phyloP scores from a whole-genome alignment of 2,113 vertebrate genomes.

The Heterotis niloticus region DNA sequence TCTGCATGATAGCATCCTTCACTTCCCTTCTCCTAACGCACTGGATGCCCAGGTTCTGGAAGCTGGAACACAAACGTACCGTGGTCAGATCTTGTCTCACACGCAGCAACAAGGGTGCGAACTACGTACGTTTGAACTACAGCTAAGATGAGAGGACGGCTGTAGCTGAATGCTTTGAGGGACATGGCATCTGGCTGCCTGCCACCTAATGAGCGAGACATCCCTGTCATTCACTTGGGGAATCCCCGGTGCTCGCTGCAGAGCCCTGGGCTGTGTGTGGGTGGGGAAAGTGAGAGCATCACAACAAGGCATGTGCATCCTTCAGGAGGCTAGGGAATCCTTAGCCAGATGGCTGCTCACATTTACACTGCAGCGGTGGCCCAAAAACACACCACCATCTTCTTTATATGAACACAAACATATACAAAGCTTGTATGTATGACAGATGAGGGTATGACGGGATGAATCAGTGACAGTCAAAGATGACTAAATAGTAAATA shows the following conservation, averaged over 20 bases:
- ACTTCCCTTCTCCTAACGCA: constrained; percentile 94
- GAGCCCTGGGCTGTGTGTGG: neutral
- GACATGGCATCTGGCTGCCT: neutral
- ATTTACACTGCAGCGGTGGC: neutral
- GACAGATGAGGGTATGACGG: too few relatives aligned
- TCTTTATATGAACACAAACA: neutral
- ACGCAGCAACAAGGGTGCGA: neutral
- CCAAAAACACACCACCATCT: neutral
- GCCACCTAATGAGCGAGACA: neutral
- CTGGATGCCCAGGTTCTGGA: constrained; percentile 97
- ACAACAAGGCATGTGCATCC: neutral
- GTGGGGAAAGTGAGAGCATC: neutral
- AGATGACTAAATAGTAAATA: too few relatives aligned
- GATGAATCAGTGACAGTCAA: too few relatives aligned
- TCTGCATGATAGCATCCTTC: constrained; percentile 83
- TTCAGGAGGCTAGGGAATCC: too few relatives aligned
- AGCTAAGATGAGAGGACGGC: neutral
- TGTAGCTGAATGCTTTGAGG: neutral
- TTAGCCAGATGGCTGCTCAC: neutral
- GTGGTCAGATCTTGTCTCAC: neutral
- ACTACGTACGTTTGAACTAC: neutral
- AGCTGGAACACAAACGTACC: constrained; percentile 59
- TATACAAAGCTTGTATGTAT: too few relatives aligned
- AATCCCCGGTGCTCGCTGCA: neutral
- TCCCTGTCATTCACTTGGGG: neutral